Conservation (phyloP, 2,113 vertebrate genomes). For the Lipotes vexillifer region DNA sequence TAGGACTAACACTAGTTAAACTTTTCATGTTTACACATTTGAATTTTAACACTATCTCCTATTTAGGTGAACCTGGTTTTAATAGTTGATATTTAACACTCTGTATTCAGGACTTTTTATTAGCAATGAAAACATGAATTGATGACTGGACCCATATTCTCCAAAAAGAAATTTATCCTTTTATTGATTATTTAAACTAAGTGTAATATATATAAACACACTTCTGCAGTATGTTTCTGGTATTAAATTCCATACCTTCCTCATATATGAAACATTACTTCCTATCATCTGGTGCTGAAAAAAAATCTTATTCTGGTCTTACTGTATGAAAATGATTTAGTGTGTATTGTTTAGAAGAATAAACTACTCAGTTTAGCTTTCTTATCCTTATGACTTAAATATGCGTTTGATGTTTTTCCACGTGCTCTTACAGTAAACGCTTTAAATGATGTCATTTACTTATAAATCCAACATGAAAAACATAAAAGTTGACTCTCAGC, state of each 20-base stretch:
- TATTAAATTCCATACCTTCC: background rate
- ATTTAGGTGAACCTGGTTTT: background rate
- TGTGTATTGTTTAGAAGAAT: background rate
- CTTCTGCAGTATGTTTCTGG: background rate
- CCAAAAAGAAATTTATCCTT: background rate
- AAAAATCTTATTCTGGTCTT: background rate
- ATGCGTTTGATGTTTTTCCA: background rate
- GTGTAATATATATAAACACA: background rate
- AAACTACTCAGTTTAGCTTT: background rate
- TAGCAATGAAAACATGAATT: background rate
- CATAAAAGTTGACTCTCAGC: slow-evolving; percentile 68
- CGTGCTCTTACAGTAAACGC: background rate
- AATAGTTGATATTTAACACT: background rate
- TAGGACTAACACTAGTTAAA: background rate
- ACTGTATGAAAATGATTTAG: background rate
- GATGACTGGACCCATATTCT: background rate
- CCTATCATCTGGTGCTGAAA: background rate
- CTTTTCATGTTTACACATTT: background rate
- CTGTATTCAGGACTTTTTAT: background rate
- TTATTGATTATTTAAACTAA: slow-evolving; percentile 7
- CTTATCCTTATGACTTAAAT: background rate
- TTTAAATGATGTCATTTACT: slow-evolving; percentile 63
- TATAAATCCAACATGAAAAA: slow-evolving; percentile 54
- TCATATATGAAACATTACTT: background rate
- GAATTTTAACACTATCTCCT: background rate